Evolutionary conservation across 2,797 vertebrate genomes (phyloP), one percentile per base, ranked within the genome.

Genomic region (Sebastes steindachneri): DNA sequence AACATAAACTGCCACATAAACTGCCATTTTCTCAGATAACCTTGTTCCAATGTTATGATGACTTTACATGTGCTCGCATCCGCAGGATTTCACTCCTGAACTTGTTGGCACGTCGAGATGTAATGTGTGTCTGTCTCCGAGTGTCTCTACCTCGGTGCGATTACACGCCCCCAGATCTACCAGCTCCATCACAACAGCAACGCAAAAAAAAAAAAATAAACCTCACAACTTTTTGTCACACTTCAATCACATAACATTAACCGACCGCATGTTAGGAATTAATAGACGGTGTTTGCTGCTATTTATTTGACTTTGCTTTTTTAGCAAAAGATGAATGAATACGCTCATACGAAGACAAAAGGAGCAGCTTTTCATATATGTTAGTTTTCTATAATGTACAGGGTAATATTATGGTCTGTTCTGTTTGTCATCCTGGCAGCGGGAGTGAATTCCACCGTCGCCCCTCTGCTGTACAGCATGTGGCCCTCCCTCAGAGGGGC

Each of bases 41-140:
- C 94, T 93, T 92, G 93, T 95, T 94, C 92, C 93, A 94, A 93
- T 93, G 94, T 94, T 93, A 91, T 94, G 93, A 95, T 92, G 93
- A 95, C 92, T 93, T 94, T 94, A 92, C 93, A 93, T 93, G 92
- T 91, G 93, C 93, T 95, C 88, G 79, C 89, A 93, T 90, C 92
- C 91, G 80, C 93, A 89, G 94, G 92, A 92, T 95, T 90, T 91
- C 91, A 88, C 92, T 95, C 89, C 92, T 94, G 93, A 94, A 94
- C 93, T 93, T 92, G 93, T 92, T 95, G 94, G 92, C 93, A 92
- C 89, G 67, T 71, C 7, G 83, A 88, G 88, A 93, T 83, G 92
- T 88, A 89, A 91, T 90, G 93, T 93, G 90, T 93, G 85, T 86
- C 82, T 89, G 79, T 92, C 85, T 91, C 77, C 29, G 78, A 90